Conservation (phyloP, 2,113 vertebrate species). For the Trematomus loennbergii region DNA sequence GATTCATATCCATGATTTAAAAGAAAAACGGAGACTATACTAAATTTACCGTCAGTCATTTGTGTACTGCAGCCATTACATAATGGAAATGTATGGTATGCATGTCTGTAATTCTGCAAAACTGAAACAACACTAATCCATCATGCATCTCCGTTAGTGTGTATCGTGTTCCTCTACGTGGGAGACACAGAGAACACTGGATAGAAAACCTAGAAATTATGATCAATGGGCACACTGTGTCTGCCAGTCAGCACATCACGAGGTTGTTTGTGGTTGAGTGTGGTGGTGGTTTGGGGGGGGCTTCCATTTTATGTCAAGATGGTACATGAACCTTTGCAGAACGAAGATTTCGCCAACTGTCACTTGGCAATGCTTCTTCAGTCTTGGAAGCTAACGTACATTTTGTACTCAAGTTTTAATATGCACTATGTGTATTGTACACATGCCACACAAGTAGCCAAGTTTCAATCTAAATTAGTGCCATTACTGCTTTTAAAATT, state of each 20-base stretch:
- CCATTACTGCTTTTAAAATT: neutral
- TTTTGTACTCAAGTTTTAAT: constrained; percentile 24
- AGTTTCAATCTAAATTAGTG: neutral
- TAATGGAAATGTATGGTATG: neutral
- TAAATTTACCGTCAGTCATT: neutral
- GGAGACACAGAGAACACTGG: neutral
- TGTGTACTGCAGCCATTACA: neutral
- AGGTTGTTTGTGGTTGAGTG: constrained; percentile 20
- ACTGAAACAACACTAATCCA: constrained; percentile 11
- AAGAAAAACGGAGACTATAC: neutral
- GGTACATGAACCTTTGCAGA: constrained; percentile 24
- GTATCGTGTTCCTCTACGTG: neutral
- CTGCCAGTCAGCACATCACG: constrained; percentile 28
- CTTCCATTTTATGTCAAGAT: constrained; percentile 19
- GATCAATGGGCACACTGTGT: constrained; percentile 21
- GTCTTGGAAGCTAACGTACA: constrained; percentile 7
- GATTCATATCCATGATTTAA: constrained; percentile 4
- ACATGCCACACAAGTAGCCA: constrained; percentile 10
- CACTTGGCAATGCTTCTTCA: neutral
- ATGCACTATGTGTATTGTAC: neutral
- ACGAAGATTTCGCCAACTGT: constrained; percentile 12
- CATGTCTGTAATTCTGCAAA: constrained; percentile 10
- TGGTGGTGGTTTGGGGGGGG: neutral
- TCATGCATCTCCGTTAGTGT: neutral
- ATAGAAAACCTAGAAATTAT: constrained; percentile 13